Base-by-base conservation (phyloP, 2,113 vertebrate genomes). In the Rissa tridactyla region DNA sequence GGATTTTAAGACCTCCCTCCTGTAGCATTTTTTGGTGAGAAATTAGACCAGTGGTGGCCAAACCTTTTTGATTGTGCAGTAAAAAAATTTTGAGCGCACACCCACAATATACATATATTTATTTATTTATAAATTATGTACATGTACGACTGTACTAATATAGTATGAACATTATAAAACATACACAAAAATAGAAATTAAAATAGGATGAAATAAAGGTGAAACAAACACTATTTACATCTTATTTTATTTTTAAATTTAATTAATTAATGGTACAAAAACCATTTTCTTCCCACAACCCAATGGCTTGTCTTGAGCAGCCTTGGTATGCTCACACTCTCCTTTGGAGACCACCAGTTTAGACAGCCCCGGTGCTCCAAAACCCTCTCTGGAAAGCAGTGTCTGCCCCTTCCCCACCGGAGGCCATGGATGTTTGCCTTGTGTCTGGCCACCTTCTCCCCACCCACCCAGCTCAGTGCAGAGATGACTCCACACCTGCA, bases 271-370 rank as follows among this genome's bases (percentile, higher is more conserved):
- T 42, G 6, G 4, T 8, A 49, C 6, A 68, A 82, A 87, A 79
- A 5, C 0, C 9, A 11, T 65, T 82, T 65, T 27, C 8, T 76
- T 64, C 40, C 7, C 0, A 2, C 15, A n/a, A 4, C 2, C 5
- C 13, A 34, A 5, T 15, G 34, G 4, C 7, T 75, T 79, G 5
- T 54, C 15, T 22, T 40, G 12, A 1, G 0, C 44, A 94, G 8
- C 18, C 15, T 42, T 73, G 19, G 9, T 61, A 9, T 46, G 27
- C 2, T 12, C 40, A 75, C 15, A 38, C 2, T 18, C 16, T 4
- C 0, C 38, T 83, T 91, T 81, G 51, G 49, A 73, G 29, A 65
- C 12, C 40, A 32, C 5, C 0, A 1, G 6, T 46, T 77, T 34
- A 42, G 25, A 34, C 18, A 68, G 44, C 6, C 3, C 46, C 46